Base-by-base conservation (phyloP, 2,797 vertebrate genomes). In the Hoplostethus atlanticus region DNA sequence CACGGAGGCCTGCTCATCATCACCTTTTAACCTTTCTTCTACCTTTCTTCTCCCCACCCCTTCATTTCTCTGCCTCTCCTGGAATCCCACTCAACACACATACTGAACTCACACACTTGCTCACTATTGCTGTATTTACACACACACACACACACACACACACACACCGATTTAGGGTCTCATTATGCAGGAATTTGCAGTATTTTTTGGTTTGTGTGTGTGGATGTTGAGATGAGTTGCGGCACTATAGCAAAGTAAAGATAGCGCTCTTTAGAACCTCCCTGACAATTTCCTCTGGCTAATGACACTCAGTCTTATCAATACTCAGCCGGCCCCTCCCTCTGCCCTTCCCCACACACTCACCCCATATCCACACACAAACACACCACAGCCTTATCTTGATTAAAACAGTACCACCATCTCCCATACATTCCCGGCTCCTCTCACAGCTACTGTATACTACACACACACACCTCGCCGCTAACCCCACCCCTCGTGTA, bases 121-220 rank as follows among this genome's bases (percentile, higher is more conserved):
- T 74, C 61, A 68, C 74, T 78, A 30, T 79, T 79, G 60, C 56
- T 86, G 63, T 86, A 84, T 89, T 86, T 83, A 80, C 87, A 73
- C 74, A 71, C 65, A 63, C 71, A 75, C 50, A 64, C 62, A 69
- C 64, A 56, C 65, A 58, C 44, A 48, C 46, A 51, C 71, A 40
- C 56, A 76, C 69, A 81, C 76, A 68, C 5, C 65, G 73, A 63
- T 85, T 85, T 75, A 87, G 81, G 76, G 77, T 58, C 71, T 84
- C 81, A 96, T 98, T 98, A 97, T 93, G 95, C 97, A 96, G 96
- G 97, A 98, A 98, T 98, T 94, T 95, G 94, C 93, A 95, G 96
- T 93, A 97, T 96, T 97, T 96, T 96, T 97, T 95, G 95, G 95
- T 95, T 95, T 95, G 95, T 96, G 79, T 89, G 86, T 86, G 95